Evolutionary conservation across 2,113 vertebrate genomes (phyloP).

Genomic region (Thalassarche chlororhynchos): DNA sequence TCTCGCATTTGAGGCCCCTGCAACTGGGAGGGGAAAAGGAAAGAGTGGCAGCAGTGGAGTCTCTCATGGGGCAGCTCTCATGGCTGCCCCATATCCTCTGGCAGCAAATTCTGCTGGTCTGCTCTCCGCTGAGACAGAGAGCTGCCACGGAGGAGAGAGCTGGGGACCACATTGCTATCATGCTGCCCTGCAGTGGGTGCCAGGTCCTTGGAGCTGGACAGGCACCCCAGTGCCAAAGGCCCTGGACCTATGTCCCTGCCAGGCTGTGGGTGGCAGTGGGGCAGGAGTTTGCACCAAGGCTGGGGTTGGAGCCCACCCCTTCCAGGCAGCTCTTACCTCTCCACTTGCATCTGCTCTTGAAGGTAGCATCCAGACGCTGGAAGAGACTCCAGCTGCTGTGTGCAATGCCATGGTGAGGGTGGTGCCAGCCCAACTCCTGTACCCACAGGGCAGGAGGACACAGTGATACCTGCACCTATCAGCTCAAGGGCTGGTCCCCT

Average conservation of each 20-base stretch:
- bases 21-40: not conserved
- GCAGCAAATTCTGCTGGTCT: not conserved
- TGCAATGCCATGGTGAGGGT: not conserved
- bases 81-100: rapidly evolving
- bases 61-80: not conserved
- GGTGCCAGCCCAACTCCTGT: not conserved
- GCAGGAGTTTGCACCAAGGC: not conserved
- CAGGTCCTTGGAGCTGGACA: not conserved
- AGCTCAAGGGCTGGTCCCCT: not conserved
- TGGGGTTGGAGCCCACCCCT: not conserved
- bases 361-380: not conserved
- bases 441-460: not conserved
- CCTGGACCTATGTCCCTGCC: not conserved
- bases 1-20: rapidly evolving
- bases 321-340: not conserved
- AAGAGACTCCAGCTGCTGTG: not conserved
- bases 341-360: not conserved
- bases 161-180: not conserved
- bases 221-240: not conserved
- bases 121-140: not conserved
- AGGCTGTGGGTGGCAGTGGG: not conserved
- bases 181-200: not conserved
- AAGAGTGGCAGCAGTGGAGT: not conserved
- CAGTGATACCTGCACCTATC: not conserved
- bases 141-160: no score